phyloP scores from a whole-genome alignment of 2,113 vertebrate species.

The Anoplopoma fimbria region DNA sequence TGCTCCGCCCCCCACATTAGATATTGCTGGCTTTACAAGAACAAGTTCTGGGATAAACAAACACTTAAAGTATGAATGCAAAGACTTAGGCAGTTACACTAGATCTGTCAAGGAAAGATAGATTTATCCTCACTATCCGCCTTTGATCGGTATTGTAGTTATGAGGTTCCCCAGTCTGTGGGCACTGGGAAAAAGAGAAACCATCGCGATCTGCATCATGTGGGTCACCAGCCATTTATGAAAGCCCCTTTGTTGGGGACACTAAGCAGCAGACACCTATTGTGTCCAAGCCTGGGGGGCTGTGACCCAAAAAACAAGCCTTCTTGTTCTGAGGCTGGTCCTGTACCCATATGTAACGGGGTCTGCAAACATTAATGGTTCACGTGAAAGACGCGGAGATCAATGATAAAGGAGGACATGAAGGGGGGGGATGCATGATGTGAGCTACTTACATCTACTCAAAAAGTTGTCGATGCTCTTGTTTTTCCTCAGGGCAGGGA shows the following conservation, averaged over 20 bases:
- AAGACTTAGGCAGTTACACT: neutral
- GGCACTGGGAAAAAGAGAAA: conserved; percentile 46
- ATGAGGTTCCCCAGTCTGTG: conserved; percentile 34
- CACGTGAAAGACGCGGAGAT: conserved; percentile 31
- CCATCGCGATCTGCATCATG: conserved; percentile 70
- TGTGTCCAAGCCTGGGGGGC: conserved; percentile 69
- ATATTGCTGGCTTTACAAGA: conserved; percentile 1
- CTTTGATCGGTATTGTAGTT: neutral
- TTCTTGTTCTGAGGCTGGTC: conserved; percentile 52
- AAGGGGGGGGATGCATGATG: neutral
- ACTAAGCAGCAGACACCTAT: conserved; percentile 80
- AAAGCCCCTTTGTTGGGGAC: conserved; percentile 81
- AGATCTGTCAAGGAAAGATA: neutral
- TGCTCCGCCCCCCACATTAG: conserved; percentile 1
- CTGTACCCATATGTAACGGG: conserved; percentile 28
- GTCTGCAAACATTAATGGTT: conserved; percentile 35
- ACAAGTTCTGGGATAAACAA: neutral
- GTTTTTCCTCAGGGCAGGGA: conserved; percentile 99
- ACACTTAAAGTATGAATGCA: neutral
- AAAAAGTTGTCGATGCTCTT: conserved; percentile 99
- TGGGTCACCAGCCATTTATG: conserved; percentile 77
- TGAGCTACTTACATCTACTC: conserved; percentile 96
- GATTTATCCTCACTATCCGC: neutral
- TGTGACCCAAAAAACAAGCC: conserved; percentile 78
- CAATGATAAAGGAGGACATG: conserved; percentile 2